Evolutionary conservation across 2,113 vertebrate genomes (phyloP).

Genomic region (Chloropsis cyanopogon): DNA sequence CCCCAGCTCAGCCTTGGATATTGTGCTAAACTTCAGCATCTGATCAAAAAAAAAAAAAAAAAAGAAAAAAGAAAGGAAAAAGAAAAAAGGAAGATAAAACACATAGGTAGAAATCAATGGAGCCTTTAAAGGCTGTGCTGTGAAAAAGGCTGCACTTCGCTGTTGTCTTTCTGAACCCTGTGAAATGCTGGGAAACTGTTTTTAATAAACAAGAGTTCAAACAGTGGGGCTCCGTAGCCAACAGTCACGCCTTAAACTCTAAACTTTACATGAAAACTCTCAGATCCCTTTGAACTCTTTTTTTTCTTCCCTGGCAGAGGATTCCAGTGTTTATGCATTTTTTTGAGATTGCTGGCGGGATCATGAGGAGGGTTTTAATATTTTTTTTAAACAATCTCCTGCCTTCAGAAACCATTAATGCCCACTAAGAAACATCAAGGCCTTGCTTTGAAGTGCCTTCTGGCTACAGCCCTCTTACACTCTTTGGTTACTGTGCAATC

Average conservation of each 20-base stretch:
- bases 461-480: slow-evolving; percentile 86
- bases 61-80: not conserved
- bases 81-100: not conserved
- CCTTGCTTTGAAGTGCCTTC: slow-evolving; percentile 94
- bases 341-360: slow-evolving; percentile 88
- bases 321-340: slow-evolving; percentile 88
- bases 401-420: slow-evolving; percentile 95
- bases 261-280: slow-evolving; percentile 86
- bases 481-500: slow-evolving; percentile 89
- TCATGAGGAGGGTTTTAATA: slow-evolving; percentile 86
- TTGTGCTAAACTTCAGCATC: slow-evolving; percentile 21
- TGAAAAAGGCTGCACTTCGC: slow-evolving; percentile 49
- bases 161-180: slow-evolving; percentile 74
- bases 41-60: not conserved
- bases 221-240: slow-evolving; percentile 73
- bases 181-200: slow-evolving; percentile 78
- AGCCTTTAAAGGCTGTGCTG: slow-evolving; percentile 57
- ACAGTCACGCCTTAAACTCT: slow-evolving; percentile 82
- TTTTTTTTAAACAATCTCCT: slow-evolving; percentile 86
- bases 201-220: slow-evolving; percentile 83
- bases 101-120: slow-evolving; percentile 67
- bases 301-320: slow-evolving; percentile 74
- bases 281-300: slow-evolving; percentile 79
- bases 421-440: slow-evolving; percentile 92
- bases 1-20: not conserved